Percentiles rank a stretch among this genome's conserved stretches.
Conservation (phyloP, 2,888 invertebrate species). For the Metellina segmentata region DNA sequence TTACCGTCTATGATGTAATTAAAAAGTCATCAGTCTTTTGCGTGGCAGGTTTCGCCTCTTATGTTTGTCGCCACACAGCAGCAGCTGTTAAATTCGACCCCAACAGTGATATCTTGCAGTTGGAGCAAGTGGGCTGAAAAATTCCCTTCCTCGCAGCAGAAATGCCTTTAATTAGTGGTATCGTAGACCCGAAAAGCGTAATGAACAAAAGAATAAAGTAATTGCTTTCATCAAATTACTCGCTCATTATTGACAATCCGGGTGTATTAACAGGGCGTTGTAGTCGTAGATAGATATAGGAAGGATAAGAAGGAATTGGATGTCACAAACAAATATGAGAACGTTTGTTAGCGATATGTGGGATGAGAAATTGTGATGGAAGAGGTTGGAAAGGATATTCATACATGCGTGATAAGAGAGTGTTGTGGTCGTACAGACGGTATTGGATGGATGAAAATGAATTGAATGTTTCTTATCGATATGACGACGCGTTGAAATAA, state of each 20-base stretch:
- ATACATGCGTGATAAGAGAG: no score
- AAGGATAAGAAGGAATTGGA: no score
- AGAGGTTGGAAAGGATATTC: not conserved
- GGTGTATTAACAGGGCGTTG: not conserved
- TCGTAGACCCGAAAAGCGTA: not conserved
- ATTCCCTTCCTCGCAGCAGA: not conserved
- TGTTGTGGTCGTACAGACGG: no score
- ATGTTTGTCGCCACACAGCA: slow-evolving; percentile 19
- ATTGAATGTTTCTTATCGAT: no score
- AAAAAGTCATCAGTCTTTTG: slow-evolving; percentile 45
- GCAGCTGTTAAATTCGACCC: slow-evolving; percentile 19
- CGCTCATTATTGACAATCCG: not conserved
- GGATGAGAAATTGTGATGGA: not conserved
- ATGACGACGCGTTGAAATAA: no score
- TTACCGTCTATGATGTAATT: slow-evolving; percentile 17
- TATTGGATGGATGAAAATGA: no score
- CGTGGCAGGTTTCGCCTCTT: slow-evolving; percentile 36
- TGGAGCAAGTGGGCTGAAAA: not conserved
- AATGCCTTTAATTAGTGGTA: not conserved
- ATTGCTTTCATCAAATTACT: not conserved
- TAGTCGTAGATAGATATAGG: not conserved
- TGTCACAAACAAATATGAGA: no score
- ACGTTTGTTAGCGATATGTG: no score
- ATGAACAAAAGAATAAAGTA: not conserved
- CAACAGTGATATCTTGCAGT: slow-evolving; percentile 2